These are phyloP conservation scores for Lucinisca nassula DNA, from an alignment of 2,888 invertebrate genomes.

Conservation along the genomic window DNA sequence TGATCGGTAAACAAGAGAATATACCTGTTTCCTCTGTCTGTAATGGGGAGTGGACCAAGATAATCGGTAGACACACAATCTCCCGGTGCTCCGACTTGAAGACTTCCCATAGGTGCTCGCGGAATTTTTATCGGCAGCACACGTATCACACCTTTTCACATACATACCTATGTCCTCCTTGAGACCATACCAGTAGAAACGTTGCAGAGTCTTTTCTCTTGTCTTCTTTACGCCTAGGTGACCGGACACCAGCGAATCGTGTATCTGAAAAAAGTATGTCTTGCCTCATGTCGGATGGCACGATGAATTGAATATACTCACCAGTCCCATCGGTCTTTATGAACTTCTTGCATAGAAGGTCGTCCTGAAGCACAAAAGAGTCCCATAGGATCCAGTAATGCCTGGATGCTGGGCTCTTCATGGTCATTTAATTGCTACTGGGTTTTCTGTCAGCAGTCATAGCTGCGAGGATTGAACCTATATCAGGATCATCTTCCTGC, in stretches of 20 bases:
- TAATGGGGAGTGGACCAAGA: too few relatives aligned
- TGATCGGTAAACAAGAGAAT: too few relatives aligned
- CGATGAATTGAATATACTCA: not conserved
- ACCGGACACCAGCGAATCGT: constrained; percentile 15
- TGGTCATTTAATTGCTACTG: not conserved
- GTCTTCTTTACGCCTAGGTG: constrained; percentile 50
- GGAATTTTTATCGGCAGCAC: constrained; percentile 17
- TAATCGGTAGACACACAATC: too few relatives aligned
- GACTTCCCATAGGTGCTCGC: too few relatives aligned
- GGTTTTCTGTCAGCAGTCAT: not conserved
- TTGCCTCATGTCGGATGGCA: constrained; percentile 4
- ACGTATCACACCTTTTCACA: constrained; percentile 3
- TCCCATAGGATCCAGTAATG: constrained; percentile 45
- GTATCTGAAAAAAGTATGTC: constrained; percentile 18
- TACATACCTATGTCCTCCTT: constrained; percentile 27
- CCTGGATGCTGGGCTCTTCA: constrained; percentile 17
- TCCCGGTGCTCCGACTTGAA: too few relatives aligned
- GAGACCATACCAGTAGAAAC: constrained; percentile 49
- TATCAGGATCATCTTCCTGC: not conserved
- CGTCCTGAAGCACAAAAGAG: not conserved
- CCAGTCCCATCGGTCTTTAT: constrained; percentile 8
- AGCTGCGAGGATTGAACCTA: not conserved
- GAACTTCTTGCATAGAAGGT: constrained; percentile 3
- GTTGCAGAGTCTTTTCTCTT: constrained; percentile 20
- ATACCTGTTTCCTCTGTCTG: too few relatives aligned